These are phyloP conservation scores for Drosophila athabasca DNA, from an alignment of 1,140 invertebrate species.

Conservation along the genomic window DNA sequence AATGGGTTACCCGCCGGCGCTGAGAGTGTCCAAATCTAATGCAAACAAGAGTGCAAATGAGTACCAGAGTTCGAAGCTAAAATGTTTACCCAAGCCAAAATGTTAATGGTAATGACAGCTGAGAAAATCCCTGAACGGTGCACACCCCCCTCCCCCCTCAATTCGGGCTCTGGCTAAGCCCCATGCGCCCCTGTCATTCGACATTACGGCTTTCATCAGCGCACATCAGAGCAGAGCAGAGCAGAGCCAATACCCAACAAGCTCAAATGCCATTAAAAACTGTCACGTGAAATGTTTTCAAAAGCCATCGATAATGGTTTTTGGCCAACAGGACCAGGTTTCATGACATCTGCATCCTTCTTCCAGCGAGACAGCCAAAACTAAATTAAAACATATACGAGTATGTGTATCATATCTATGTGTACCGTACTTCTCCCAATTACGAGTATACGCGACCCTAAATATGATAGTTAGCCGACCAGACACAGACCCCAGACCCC, in stretches of 20 bases:
- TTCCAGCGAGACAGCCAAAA: conserved; percentile 22
- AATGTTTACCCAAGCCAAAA: conserved; percentile 72
- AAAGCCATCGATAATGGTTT: conserved; percentile 15
- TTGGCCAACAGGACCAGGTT: background rate
- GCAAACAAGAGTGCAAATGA: conserved; percentile 61
- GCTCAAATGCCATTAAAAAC: conserved; percentile 42
- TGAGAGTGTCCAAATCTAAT: conserved; percentile 55
- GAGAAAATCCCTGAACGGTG: conserved; percentile 60
- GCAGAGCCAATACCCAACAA: conserved; percentile 4
- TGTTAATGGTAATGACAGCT: conserved; percentile 68
- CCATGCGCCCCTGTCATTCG: background rate
- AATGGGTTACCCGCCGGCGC: conserved; percentile 38
- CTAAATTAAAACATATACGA: conserved; percentile 45
- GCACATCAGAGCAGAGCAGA: background rate
- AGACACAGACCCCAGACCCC: conserved; percentile 1
- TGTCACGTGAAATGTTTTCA: conserved; percentile 56
- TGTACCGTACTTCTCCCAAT: conserved; percentile 36
- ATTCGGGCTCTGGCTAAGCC: background rate
- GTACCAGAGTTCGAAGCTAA: conserved; percentile 49
- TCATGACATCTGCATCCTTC: conserved; percentile 15
- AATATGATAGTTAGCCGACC: conserved; percentile 54
- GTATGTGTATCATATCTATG: conserved; percentile 45
- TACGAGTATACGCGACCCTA: conserved; percentile 48
- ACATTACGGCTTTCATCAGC: conserved; percentile 33
- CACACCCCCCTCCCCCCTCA: background rate